A percentile compares a stretch with the other conserved stretches of the same genome.
These are phyloP conservation scores for Drosophila pachea DNA, from an alignment of 1,140 invertebrate species.

Conservation along the genomic window DNA sequence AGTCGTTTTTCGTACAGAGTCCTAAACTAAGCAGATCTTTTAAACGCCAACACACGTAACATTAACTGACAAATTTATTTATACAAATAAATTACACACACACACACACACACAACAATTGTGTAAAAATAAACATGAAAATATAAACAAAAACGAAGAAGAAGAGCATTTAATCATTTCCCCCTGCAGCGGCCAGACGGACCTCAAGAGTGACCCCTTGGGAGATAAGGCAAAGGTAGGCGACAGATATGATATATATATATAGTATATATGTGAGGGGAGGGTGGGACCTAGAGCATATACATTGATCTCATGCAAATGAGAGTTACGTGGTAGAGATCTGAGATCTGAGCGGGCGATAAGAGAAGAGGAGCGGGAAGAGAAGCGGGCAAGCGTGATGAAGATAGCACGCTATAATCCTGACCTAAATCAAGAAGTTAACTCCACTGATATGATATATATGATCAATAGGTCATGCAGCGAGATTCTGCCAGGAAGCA, in stretches of 20 bases:
- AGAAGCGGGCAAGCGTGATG: too few species aligned
- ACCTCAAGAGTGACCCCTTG: not conserved
- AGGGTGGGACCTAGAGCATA: too few species aligned
- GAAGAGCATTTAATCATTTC: constrained; percentile 31
- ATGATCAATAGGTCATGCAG: too few species aligned
- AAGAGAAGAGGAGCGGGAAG: too few species aligned
- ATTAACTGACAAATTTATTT: constrained; percentile 63
- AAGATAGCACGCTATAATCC: too few species aligned
- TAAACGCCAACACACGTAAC: constrained; percentile 60
- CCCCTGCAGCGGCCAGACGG: constrained; percentile 4
- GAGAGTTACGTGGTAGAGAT: too few species aligned
- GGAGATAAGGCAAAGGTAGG: constrained; percentile 15
- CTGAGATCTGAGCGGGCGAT: too few species aligned
- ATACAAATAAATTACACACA: constrained; percentile 61
- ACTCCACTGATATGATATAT: too few species aligned
- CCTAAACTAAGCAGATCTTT: constrained; percentile 55
- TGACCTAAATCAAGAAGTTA: too few species aligned
- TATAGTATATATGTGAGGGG: not conserved
- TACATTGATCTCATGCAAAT: too few species aligned
- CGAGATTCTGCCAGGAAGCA: too few species aligned
- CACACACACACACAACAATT: constrained; percentile 61
- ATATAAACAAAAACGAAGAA: constrained; percentile 44
- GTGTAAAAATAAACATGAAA: constrained; percentile 56
- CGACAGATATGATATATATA: not conserved
- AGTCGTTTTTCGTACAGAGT: constrained; percentile 62